Evolutionary conservation across 2,113 vertebrate genomes (phyloP).

Genomic region (Tiliqua scincoides): DNA sequence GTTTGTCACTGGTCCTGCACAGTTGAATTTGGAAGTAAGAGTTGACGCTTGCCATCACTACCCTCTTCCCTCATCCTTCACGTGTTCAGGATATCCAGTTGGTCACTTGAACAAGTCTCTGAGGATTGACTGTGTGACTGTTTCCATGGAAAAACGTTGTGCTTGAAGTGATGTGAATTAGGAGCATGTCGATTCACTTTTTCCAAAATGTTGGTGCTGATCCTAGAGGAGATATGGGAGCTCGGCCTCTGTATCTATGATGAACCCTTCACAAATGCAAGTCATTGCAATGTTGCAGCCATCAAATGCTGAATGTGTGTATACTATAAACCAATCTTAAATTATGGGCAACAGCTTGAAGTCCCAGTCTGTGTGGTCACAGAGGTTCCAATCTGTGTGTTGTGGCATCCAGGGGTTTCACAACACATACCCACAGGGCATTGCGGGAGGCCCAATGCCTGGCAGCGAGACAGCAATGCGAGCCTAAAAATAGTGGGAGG

Average conservation of each 20-base stretch:
- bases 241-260: neutral
- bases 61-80: neutral
- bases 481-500: no score
- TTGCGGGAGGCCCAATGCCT: no score
- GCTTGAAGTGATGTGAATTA: neutral
- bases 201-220: no score
- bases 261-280: neutral
- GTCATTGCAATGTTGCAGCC: neutral
- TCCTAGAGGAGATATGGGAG: neutral
- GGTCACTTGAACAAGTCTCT: neutral
- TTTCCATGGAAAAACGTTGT: neutral
- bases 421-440: no score
- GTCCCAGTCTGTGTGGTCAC: no score
- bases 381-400: no score
- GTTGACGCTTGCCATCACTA: neutral
- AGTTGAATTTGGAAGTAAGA: no score
- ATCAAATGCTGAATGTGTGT: neutral
- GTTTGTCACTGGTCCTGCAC: neutral
- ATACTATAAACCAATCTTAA: constrained; percentile 17
- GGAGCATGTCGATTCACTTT: no score
- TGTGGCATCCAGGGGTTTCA: no score
- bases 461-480: no score
- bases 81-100: neutral
- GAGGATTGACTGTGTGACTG: neutral
- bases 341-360: neutral